A percentile compares a stretch with the other conserved stretches of the same genome.
These are phyloP conservation scores for Hemiscyllium ocellatum DNA, from an alignment of 2,113 vertebrate genomes.

Conservation along the genomic window DNA sequence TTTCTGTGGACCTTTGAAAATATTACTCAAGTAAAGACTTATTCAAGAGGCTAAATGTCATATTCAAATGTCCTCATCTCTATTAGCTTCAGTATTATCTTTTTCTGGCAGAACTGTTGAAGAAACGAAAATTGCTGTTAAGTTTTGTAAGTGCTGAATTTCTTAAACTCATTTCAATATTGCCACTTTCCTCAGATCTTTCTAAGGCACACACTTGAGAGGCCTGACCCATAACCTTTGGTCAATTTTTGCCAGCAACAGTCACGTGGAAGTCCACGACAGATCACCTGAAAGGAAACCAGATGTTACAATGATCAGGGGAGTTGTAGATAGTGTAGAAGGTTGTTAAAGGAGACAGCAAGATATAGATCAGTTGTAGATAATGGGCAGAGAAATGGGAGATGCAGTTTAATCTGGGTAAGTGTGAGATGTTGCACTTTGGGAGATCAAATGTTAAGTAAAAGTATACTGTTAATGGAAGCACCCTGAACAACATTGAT, in stretches of 20 bases:
- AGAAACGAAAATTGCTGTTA: background rate
- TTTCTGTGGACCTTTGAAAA: constrained; percentile 22
- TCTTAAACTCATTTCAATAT: background rate
- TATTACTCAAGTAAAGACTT: constrained; percentile 23
- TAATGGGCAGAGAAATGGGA: no score
- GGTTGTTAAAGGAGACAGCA: no score
- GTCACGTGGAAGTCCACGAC: background rate
- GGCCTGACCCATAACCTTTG: no score
- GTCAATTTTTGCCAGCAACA: background rate
- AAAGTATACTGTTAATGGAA: no score
- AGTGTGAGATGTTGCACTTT: no score
- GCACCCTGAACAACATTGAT: no score
- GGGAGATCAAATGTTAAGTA: no score
- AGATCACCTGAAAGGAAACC: background rate
- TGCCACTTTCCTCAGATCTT: background rate
- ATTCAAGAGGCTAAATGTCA: constrained; percentile 15
- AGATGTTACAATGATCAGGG: no score
- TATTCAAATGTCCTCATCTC: background rate
- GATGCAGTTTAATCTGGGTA: no score
- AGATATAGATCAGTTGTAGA: no score
- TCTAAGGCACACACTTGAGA: background rate
- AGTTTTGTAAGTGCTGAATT: background rate
- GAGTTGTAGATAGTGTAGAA: no score
- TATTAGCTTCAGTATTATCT: background rate
- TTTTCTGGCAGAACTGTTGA: background rate